These are phyloP conservation scores for Alosa sapidissima DNA, from an alignment of 2,797 vertebrate genomes.

Conservation along the genomic window DNA sequence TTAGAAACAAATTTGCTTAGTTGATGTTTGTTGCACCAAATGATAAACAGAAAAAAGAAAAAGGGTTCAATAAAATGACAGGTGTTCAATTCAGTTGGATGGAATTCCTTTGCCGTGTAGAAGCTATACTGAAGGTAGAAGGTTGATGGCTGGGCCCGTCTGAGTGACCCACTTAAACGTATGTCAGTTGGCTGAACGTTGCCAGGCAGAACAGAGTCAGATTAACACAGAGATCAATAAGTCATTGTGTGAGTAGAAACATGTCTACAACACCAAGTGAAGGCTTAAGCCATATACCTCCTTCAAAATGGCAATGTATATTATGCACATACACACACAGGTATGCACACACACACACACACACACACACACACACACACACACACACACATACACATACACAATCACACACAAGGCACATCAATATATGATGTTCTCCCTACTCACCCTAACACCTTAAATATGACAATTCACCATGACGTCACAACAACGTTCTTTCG, in stretches of 20 bases:
- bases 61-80: not conserved
- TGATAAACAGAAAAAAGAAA: not conserved
- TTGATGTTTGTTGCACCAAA: not conserved
- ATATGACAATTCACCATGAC: not conserved
- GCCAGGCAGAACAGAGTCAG: conserved; percentile 28
- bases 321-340: not conserved
- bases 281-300: not conserved
- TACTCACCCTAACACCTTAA: not conserved
- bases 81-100: not conserved
- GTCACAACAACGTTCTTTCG: no score
- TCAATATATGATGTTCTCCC: not conserved
- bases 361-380: not conserved
- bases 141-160: not conserved
- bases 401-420: conserved; percentile 14
- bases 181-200: conserved; percentile 31
- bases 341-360: not conserved
- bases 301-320: not conserved
- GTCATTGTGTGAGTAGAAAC: conserved; percentile 22
- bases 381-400: not conserved
- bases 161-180: not conserved
- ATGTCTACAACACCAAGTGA: not conserved
- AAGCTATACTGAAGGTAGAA: not conserved
- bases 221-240: conserved; percentile 36
- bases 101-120: not conserved
- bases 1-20: not conserved